Conservation (phyloP, 2,888 invertebrate genomes). For the Pyrgus malvae region DNA sequence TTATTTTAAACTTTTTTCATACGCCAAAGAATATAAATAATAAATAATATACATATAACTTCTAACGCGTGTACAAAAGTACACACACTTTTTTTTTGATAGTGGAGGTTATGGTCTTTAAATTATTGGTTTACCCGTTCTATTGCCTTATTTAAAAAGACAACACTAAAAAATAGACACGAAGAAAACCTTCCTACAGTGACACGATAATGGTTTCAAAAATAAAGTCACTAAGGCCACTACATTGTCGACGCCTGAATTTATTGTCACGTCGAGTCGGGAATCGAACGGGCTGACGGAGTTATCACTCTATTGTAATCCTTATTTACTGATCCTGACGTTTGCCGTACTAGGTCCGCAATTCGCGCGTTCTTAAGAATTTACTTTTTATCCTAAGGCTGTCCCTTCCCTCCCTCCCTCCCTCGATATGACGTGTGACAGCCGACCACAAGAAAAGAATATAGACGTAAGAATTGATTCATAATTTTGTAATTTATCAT, state of each 20-base stretch:
- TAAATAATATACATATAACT: too few relatives aligned
- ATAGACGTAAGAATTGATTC: not conserved
- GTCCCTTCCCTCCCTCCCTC: not conserved
- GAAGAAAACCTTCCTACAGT: conserved; percentile 25
- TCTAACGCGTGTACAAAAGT: too few relatives aligned
- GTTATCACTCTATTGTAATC: conserved; percentile 46
- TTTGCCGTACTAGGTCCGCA: conserved; percentile 29
- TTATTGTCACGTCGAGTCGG: conserved; percentile 32
- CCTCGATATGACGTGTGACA: not conserved
- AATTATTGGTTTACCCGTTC: too few relatives aligned
- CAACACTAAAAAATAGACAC: not conserved
- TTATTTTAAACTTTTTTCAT: too few relatives aligned
- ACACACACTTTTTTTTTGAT: too few relatives aligned
- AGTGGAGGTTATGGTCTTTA: too few relatives aligned
- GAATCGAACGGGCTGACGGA: conserved; percentile 39
- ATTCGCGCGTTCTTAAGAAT: conserved; percentile 35
- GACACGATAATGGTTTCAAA: conserved; percentile 40
- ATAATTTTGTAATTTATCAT: not conserved
- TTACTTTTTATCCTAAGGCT: conserved; percentile 6
- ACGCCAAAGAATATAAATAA: too few relatives aligned
- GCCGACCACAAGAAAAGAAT: not conserved
- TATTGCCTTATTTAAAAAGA: not conserved
- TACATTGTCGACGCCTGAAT: conserved; percentile 25
- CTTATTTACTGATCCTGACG: conserved; percentile 35
- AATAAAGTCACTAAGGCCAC: conserved; percentile 18